Evolutionary conservation across 2,888 invertebrate genomes (phyloP).

Genomic region (Dyspetes luteomarginatus): DNA sequence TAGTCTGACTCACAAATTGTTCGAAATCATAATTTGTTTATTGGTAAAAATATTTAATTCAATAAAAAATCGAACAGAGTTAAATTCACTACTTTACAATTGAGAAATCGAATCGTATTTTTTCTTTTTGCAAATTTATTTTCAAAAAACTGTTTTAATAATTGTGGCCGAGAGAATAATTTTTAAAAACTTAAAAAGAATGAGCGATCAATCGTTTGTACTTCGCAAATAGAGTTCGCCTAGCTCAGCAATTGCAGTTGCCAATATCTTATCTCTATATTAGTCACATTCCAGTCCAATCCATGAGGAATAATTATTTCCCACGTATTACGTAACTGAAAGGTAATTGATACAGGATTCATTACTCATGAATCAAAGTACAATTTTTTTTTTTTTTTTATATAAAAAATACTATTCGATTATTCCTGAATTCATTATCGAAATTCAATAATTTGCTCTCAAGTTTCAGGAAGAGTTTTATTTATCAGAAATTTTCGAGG

Average conservation of each 20-base stretch:
- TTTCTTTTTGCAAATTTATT: not conserved
- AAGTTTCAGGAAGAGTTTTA: not conserved
- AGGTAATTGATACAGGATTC: not conserved
- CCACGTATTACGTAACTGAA: slow-evolving; percentile 11
- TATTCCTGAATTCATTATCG: not conserved
- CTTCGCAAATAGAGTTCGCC: not conserved
- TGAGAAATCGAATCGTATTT: not conserved
- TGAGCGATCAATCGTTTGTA: not conserved
- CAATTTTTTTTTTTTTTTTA: not conserved
- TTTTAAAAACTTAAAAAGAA: not conserved
- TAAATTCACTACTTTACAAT: not conserved
- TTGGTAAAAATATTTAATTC: not conserved
- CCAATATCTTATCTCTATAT: slow-evolving; percentile 35
- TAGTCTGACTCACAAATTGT: too few relatives aligned
- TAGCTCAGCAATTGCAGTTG: not conserved
- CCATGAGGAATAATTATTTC: not conserved
- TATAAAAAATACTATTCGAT: not conserved
- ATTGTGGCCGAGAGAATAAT: not conserved
- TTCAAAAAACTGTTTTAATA: not conserved
- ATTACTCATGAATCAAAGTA: not conserved
- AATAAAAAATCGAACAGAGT: not conserved
- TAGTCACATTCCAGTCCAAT: slow-evolving; percentile 12
- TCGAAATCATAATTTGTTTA: too few relatives aligned
- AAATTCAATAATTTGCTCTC: not conserved
- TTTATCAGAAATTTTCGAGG: too few relatives aligned